A percentile compares a stretch with the other conserved stretches of the same genome.
Evolutionary conservation across 1,140 invertebrate genomes (phyloP).

Genomic region (Polypedilum vanderplanki): DNA sequence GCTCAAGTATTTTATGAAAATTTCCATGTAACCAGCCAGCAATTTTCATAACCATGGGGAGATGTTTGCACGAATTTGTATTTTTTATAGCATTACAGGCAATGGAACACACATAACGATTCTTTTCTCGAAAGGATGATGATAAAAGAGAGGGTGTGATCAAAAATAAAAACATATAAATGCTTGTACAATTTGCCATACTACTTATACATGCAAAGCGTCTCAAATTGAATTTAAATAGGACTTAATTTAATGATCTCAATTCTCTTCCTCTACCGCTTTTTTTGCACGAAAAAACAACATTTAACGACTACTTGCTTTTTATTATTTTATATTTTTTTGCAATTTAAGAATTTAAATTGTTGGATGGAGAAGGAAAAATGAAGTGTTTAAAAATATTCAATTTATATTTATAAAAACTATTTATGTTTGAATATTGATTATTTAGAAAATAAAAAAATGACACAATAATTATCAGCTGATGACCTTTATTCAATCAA

Average conservation of each 20-base stretch:
- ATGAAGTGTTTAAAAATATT: no score
- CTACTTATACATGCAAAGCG: neutral
- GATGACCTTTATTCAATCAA: no score
- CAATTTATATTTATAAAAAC: no score
- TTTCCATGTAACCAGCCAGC: neutral
- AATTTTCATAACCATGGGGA: neutral
- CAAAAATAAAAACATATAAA: neutral
- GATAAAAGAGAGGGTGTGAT: neutral
- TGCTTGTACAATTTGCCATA: neutral
- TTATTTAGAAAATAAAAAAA: neutral
- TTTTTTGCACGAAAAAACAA: neutral
- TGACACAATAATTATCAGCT: no score
- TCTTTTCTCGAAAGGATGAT: neutral
- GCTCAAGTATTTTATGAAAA: neutral
- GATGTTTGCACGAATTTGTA: neutral
- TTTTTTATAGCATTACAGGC: constrained; percentile 16
- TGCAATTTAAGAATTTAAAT: neutral
- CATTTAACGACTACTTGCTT: neutral
- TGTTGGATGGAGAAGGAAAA: no score
- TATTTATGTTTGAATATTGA: neutral
- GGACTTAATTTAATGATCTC: constrained; percentile 28
- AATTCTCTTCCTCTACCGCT: neutral
- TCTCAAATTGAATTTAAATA: constrained; percentile 24
- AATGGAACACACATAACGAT: neutral
- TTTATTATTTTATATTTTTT: neutral